Percentiles rank a stretch among this genome's conserved stretches.
phyloP scores from a whole-genome alignment of 2,888 invertebrate species.

The Hydraecia micacea region DNA sequence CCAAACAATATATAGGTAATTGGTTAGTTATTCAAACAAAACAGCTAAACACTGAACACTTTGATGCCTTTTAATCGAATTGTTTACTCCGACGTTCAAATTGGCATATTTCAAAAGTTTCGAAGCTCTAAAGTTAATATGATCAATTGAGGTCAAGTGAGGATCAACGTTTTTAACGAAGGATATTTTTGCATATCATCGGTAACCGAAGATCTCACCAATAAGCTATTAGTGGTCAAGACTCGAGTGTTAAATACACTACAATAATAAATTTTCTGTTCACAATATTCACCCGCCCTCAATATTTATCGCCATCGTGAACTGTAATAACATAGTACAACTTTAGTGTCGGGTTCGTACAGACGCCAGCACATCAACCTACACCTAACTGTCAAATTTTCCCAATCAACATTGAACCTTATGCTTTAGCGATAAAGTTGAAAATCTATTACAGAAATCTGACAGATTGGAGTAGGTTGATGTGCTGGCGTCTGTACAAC shows the following conservation, averaged over 20 bases:
- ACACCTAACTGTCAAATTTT: no score
- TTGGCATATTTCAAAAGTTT: constrained; percentile 6
- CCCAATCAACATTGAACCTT: no score
- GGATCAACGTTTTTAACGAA: background rate
- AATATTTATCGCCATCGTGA: constrained; percentile 8
- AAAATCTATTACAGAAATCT: no score
- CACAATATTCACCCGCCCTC: no score
- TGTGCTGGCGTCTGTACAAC: no score
- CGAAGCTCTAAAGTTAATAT: background rate
- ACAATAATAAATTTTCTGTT: background rate
- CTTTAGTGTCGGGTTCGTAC: no score
- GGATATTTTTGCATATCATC: background rate
- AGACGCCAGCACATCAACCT: no score
- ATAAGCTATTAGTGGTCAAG: background rate
- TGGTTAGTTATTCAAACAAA: background rate
- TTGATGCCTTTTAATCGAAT: constrained; percentile 22
- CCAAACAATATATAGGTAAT: constrained; percentile 1
- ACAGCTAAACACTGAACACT: background rate
- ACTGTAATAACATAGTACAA: no score
- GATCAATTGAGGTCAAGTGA: constrained; percentile 10
- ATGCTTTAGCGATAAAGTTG: no score
- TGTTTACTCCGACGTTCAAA: constrained; percentile 18
- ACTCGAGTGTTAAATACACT: background rate
- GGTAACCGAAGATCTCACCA: background rate
- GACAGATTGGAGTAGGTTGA: no score